Evolutionary conservation across 2,888 invertebrate species (phyloP), one percentile per base, ranked within the genome.

Genomic region (Drosophila leonis): DNA sequence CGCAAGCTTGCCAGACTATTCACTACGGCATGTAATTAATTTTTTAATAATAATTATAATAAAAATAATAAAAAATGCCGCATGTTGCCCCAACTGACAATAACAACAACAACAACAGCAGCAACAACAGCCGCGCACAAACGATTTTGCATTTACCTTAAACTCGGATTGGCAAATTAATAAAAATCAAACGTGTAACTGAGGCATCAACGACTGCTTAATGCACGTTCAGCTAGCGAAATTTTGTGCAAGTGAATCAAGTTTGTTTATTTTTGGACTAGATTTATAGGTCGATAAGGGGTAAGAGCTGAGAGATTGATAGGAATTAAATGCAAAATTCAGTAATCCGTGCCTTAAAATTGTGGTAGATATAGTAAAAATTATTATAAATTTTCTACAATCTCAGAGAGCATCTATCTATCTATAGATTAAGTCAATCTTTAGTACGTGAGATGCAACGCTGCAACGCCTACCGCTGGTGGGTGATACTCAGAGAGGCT

Each of bases 1-100:
- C 29, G 7, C 48, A 31, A 7, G 18, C 18, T 48, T 7, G n/a
- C 31, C 48, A 18, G 48, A 18, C 48, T 18, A n/a, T 60, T 24
- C 65, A 75, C 67, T 70, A 70, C 69, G 76, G 71, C 79, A 70
- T 83, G 69, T 80, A 88, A 88, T 90, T 90, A 86, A 89, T 89
- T 90, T 88, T 89, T 75, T 84, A 87, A 84, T 87, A 81, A 88
- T 86, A 33, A 44, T 57, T 48, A 31, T 48, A 48, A 48, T 49
- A 49, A 31, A 31, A 49, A 49, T 31, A 78, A 83, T 78, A 78
- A 74, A 80, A 82, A 82, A 55, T 33, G 52, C 33, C 61, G 35
- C 51, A 44, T 31, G 51, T 51, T 65, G 49, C 29, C 33, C 48
- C 44, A 46, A 27, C 24, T 13, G 27, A 35, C 63, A 64, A 18